Conservation (phyloP, 1,140 invertebrate species). For the Dendroctonus valens region DNA sequence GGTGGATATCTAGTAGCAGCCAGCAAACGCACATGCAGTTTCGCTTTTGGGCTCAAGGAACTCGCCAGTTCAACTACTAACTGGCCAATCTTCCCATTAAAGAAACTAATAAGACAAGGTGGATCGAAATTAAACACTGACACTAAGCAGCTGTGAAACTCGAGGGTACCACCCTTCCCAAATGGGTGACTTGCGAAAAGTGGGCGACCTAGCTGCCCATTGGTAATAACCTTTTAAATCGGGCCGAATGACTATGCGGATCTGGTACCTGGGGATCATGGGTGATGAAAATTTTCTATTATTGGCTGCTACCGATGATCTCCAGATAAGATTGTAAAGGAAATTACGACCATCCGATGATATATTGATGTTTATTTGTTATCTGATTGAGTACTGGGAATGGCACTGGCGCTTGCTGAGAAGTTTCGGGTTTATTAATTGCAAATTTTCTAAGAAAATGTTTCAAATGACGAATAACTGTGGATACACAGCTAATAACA, state of each 20-base stretch:
- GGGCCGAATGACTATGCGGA: slow-evolving; percentile 21
- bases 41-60: no score
- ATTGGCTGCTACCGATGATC: slow-evolving; percentile 20
- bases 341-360: slow-evolving; percentile 3
- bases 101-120: slow-evolving; percentile 19
- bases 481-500: no score
- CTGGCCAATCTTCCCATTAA: background rate
- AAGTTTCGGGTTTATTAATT: no score
- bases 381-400: no score
- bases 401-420: no score
- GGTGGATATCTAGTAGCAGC: background rate
- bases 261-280: slow-evolving; percentile 10
- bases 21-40: no score
- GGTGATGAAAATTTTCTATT: slow-evolving; percentile 18
- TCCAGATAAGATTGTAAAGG: slow-evolving; percentile 19
- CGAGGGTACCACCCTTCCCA: slow-evolving; percentile 7
- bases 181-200: slow-evolving; percentile 21
- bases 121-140: slow-evolving; percentile 14
- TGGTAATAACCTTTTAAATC: slow-evolving; percentile 28
- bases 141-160: slow-evolving; percentile 19
- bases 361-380: no score
- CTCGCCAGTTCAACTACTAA: background rate
- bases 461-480: no score
- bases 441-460: no score
- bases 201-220: slow-evolving; percentile 19